Evolutionary conservation across 2,888 invertebrate genomes (phyloP).

Genomic region (Brenthis daphne): DNA sequence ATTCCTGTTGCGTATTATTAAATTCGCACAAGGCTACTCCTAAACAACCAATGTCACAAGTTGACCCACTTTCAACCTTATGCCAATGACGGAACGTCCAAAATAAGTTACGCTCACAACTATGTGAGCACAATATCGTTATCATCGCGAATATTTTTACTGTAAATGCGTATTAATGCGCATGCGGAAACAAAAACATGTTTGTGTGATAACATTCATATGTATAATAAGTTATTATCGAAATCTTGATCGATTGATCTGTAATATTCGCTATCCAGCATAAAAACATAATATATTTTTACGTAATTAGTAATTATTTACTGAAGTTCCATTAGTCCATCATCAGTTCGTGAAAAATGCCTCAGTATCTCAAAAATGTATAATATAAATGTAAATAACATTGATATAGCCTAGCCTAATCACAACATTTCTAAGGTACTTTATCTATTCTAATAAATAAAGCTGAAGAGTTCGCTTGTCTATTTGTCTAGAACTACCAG

Average conservation of each 20-base stretch:
- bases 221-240: neutral
- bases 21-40: constrained; percentile 65
- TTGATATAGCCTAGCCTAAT: no score
- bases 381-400: no score
- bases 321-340: no score
- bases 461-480: no score
- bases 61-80: constrained; percentile 62
- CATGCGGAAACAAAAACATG: constrained; percentile 36
- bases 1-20: constrained; percentile 73
- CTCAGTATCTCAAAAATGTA: no score
- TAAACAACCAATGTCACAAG: constrained; percentile 52
- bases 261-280: no score
- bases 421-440: no score
- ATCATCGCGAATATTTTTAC: constrained; percentile 27
- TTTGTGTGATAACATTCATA: constrained; percentile 19
- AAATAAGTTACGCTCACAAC: constrained; percentile 2
- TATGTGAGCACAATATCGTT: constrained; percentile 21
- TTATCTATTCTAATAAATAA: no score
- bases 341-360: no score
- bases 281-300: no score
- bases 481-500: no score
- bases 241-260: neutral
- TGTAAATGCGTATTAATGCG: constrained; percentile 26
- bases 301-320: no score
- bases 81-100: constrained; percentile 28